Percentiles rank a stretch among this genome's conserved stretches.
phyloP scores from a whole-genome alignment of 2,888 invertebrate genomes.

The Hoplodrina blanda region DNA sequence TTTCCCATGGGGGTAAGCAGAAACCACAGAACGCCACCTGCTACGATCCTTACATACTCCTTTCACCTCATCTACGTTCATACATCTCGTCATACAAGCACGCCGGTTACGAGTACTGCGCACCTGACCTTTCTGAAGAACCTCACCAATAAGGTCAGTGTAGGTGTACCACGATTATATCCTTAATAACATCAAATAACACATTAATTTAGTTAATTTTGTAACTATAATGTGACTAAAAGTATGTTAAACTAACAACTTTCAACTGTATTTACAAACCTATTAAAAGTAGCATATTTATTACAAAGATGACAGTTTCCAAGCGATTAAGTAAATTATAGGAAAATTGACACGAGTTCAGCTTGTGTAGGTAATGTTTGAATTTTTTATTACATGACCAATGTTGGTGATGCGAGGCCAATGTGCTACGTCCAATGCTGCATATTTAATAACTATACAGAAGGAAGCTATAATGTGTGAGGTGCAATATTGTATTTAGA shows the following conservation, averaged over 20 bases:
- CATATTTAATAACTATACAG: background rate
- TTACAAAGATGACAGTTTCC: constrained; percentile 20
- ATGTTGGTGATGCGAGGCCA: constrained; percentile 5
- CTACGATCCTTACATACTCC: too few relatives aligned
- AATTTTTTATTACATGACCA: constrained; percentile 34
- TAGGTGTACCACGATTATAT: too few relatives aligned
- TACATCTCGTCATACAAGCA: too few relatives aligned
- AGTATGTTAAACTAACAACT: constrained; percentile 7
- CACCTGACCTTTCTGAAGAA: too few relatives aligned
- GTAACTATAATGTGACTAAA: background rate
- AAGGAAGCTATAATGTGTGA: too few relatives aligned
- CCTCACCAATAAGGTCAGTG: too few relatives aligned
- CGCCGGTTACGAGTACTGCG: too few relatives aligned
- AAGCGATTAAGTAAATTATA: constrained; percentile 46
- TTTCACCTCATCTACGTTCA: too few relatives aligned
- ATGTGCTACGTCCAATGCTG: background rate
- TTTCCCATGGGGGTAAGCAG: too few relatives aligned
- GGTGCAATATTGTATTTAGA: too few relatives aligned
- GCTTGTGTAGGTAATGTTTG: constrained; percentile 32
- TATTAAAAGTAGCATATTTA: constrained; percentile 20
- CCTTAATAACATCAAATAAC: background rate
- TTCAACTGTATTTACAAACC: constrained; percentile 7
- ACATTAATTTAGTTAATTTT: constrained; percentile 3
- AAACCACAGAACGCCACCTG: too few relatives aligned
- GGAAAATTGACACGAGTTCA: constrained; percentile 20